Evolutionary conservation across 2,113 vertebrate genomes (phyloP), one percentile per base, ranked within the genome.

Genomic region (Istiophorus platypterus): DNA sequence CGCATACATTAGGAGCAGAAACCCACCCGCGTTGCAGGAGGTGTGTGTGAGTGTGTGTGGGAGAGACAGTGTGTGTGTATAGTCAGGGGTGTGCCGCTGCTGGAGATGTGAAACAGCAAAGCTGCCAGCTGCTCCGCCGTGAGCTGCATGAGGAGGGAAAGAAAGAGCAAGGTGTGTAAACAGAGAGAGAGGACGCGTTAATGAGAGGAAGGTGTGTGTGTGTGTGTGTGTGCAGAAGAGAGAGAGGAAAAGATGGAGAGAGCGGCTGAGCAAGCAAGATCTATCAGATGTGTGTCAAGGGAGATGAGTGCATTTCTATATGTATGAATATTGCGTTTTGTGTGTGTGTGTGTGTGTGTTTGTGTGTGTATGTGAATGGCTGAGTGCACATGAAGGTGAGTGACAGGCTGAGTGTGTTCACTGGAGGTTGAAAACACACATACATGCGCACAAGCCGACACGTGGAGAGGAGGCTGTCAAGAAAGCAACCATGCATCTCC

Each of bases 401-500:
- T 87, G 82, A 84, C 87, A 87, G 84, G 68, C 75, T 34, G 81
- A 69, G 74, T 56, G 74, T 82, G 81, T 58, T 81, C 65, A 81
- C 14, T 45, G 59, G 72, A 72, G 84, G 74, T 81, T 84, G 76
- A 64, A 69, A 51, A 76, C 62, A 61, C 66, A 56, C 75, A 62
- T 42, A 71, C 31, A 59, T 10, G 7, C 70, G 42, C 59, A 65
- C 72, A 51, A 1, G 42, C 73, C 64, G 65, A 84, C 90, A 93
- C 87, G 80, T 91, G 87, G 81, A 84, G 73, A 9, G 37, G 78
- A 72, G 73, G 84, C 88, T 92, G 91, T 91, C 89, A 90, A 74
- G 85, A 78, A 86, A 80, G 89, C 85, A 89, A 13, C 80, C 82
- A 78, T 87, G 90, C 90, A 72, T 85, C 80, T 90, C 87, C 81